These are phyloP conservation scores for Conopomorpha cramerella DNA, from an alignment of 1,140 invertebrate genomes.

Conservation along the genomic window DNA sequence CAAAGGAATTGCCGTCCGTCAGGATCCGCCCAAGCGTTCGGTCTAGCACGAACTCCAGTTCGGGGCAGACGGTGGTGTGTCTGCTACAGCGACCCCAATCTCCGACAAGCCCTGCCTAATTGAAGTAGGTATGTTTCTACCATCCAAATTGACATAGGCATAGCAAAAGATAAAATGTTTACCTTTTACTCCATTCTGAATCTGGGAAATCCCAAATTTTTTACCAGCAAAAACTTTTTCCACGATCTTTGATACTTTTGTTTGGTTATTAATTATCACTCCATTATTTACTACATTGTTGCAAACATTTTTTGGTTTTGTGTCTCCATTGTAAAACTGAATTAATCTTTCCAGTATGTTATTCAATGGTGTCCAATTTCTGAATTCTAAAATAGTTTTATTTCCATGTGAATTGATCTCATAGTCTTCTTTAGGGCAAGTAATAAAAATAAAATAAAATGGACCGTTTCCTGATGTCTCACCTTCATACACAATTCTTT, in stretches of 20 bases:
- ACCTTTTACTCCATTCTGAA: conserved; percentile 34
- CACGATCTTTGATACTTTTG: conserved; percentile 28
- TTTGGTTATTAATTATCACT: conserved; percentile 11
- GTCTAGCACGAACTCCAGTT: no score
- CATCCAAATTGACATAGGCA: background rate
- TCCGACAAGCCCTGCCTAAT: no score
- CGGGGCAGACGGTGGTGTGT: no score
- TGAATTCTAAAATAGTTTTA: conserved; percentile 66
- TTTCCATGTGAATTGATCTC: conserved; percentile 60
- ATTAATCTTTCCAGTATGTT: conserved; percentile 59
- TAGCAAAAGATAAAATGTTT: conserved; percentile 1
- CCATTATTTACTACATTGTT: conserved; percentile 4
- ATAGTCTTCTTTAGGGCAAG: conserved; percentile 62
- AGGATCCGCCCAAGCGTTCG: no score
- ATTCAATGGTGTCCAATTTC: conserved; percentile 61
- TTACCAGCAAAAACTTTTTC: conserved; percentile 20
- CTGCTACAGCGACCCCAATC: no score
- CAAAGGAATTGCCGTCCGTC: no score
- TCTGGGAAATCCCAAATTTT: conserved; percentile 14
- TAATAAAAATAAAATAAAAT: conserved; percentile 65
- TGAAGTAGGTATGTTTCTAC: no score
- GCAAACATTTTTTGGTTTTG: conserved; percentile 2
- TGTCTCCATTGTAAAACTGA: conserved; percentile 28
- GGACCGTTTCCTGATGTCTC: no score
- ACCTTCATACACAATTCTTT: no score